Evolutionary conservation across 2,888 invertebrate genomes (phyloP).

Genomic region (Digitonthophagus gazella): DNA sequence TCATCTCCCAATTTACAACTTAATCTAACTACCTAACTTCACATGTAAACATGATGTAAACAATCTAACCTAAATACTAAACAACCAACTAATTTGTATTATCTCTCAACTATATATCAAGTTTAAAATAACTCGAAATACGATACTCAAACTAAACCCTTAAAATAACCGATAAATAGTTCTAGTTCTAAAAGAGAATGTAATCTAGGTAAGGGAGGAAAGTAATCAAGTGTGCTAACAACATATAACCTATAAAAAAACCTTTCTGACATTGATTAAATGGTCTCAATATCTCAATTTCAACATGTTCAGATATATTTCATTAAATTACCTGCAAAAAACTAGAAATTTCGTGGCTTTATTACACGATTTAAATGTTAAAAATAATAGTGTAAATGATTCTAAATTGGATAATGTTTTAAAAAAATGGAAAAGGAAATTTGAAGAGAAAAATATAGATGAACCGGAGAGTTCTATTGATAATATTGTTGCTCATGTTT

Average conservation of each 20-base stretch:
- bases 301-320: background rate
- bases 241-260: conserved; percentile 1
- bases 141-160: too few relatives aligned
- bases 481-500: conserved; percentile 58
- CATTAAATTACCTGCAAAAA: background rate
- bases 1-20: too few relatives aligned
- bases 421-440: conserved; percentile 51
- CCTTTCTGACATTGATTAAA: background rate
- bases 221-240: conserved; percentile 11
- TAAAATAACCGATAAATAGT: too few relatives aligned
- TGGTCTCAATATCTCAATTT: background rate
- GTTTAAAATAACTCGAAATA: too few relatives aligned
- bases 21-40: too few relatives aligned
- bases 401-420: conserved; percentile 31
- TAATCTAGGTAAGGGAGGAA: too few relatives aligned
- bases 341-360: background rate
- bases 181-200: too few relatives aligned
- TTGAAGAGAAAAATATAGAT: conserved; percentile 52
- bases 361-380: background rate
- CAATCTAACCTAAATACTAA: too few relatives aligned
- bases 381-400: conserved; percentile 5
- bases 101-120: too few relatives aligned
- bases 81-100: too few relatives aligned
- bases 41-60: too few relatives aligned
- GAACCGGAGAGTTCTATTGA: conserved; percentile 59